Evolutionary conservation across 2,888 invertebrate species (phyloP), one percentile per base, ranked within the genome.

Genomic region (Lasioglossum calceatum): DNA sequence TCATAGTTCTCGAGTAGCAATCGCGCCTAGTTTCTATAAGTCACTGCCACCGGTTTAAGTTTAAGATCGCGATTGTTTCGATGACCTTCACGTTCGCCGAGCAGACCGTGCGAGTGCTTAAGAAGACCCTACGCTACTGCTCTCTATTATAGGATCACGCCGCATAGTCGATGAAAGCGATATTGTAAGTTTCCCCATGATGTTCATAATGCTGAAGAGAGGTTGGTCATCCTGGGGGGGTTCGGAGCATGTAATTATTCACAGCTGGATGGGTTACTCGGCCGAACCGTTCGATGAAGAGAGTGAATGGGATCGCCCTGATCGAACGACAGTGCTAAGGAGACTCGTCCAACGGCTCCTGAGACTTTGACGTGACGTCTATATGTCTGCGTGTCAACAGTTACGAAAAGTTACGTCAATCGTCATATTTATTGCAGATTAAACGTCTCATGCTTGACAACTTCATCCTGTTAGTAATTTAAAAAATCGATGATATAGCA

Each of bases 201-300:
- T 70, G 70, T 39, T 70, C 39, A 39, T 39, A 70, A 70, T 70
- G 39, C 23, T 23, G 70, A 70, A 70, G 70, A 70, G 39, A 70
- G 70, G 39, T 70, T 70, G 39, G 70, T 70, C 70, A 70, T 70
- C 39, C 10, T 39, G 36, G 36, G 61, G 32, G 32, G 36, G 70
- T 23, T 23, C 67, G 10, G 67, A 67, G 67, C 67, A 67, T 36
- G 70, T 39, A 70, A 70, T 70, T 70, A 39, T 70, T 70, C 70
- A 70, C 39, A 67, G 70, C 70, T 70, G 39, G 70, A 70, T 70
- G 39, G 39, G 36, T 39, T 70, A 70, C 70, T 39, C 70, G 70
- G 70, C 39, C 70, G 23, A 39, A 23, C 39, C 70, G 70, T 70
- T 70, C 39, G 70, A 70, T 39, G 70, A 70, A 70, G 70, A 70